phyloP scores from a whole-genome alignment of 2,113 vertebrate species.

The Suncus etruscus region DNA sequence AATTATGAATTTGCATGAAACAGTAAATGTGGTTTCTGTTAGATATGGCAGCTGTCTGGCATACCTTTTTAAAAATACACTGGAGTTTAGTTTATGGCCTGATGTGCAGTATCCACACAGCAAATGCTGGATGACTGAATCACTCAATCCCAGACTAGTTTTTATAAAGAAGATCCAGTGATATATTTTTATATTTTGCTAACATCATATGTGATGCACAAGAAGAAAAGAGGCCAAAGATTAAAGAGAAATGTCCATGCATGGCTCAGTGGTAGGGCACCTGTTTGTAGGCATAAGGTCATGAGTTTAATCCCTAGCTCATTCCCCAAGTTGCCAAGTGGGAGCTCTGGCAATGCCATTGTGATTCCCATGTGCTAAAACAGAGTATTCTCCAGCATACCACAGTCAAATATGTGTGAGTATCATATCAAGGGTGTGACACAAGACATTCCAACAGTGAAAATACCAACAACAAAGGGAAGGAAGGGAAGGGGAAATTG shows the following conservation, averaged over 20 bases:
- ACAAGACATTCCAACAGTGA: neutral
- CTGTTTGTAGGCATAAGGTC: too few species aligned
- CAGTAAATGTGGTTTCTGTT: neutral
- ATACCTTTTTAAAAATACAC: neutral
- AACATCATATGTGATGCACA: neutral
- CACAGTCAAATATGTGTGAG: too few species aligned
- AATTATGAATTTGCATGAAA: conserved; percentile 10
- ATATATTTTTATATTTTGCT: neutral
- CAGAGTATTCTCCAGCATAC: too few species aligned
- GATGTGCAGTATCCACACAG: neutral
- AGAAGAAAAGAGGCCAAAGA: neutral
- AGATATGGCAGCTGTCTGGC: neutral
- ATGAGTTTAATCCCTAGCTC: too few species aligned
- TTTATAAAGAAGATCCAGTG: neutral
- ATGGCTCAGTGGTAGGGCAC: too few species aligned
- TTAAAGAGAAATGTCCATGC: too few species aligned
- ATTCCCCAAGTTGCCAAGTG: too few species aligned
- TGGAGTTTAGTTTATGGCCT: neutral
- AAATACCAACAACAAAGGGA: neutral
- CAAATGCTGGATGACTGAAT: neutral
- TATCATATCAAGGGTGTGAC: too few species aligned
- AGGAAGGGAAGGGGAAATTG: too few species aligned
- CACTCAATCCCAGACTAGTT: neutral
- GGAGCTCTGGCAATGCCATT: too few species aligned
- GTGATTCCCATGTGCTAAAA: too few species aligned